A percentile compares a stretch with the other conserved stretches of the same genome.
These are phyloP conservation scores for Callospermophilus lateralis DNA, from an alignment of 2,113 vertebrate genomes.

Conservation along the genomic window DNA sequence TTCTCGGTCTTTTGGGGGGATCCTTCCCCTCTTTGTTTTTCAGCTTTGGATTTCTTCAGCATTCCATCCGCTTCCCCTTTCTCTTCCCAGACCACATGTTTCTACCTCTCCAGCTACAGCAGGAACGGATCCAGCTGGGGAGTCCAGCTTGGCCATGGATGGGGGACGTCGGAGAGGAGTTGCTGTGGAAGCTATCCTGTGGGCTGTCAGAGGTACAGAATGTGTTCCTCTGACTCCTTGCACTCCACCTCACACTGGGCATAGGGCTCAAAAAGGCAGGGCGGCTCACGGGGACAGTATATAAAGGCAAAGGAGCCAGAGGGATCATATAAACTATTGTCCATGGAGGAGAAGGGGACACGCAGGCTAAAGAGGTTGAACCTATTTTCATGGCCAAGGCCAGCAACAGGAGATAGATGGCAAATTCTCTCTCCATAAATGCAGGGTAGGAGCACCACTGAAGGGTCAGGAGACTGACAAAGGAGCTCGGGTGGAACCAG, in stretches of 20 bases:
- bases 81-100: not conserved
- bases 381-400: not conserved
- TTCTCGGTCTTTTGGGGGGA: not conserved
- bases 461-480: not conserved
- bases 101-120: not conserved
- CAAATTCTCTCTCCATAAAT: not conserved
- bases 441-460: rapidly evolving
- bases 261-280: not conserved
- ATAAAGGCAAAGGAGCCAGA: not conserved
- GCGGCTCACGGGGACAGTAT: not conserved
- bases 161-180: not conserved
- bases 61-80: not conserved
- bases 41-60: not conserved
- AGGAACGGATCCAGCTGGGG: not conserved
- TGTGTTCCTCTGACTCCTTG: not conserved
- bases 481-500: not conserved
- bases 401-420: not conserved
- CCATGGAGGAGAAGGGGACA: not conserved
- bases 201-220: not conserved
- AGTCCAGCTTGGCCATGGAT: rapidly evolving
- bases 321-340: not conserved
- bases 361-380: not conserved
- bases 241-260: not conserved
- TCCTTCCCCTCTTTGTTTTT: not conserved
- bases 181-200: not conserved